Evolutionary conservation across 2,797 vertebrate species (phyloP), one percentile per base, ranked within the genome.

Genomic region (Siniperca obscura): DNA sequence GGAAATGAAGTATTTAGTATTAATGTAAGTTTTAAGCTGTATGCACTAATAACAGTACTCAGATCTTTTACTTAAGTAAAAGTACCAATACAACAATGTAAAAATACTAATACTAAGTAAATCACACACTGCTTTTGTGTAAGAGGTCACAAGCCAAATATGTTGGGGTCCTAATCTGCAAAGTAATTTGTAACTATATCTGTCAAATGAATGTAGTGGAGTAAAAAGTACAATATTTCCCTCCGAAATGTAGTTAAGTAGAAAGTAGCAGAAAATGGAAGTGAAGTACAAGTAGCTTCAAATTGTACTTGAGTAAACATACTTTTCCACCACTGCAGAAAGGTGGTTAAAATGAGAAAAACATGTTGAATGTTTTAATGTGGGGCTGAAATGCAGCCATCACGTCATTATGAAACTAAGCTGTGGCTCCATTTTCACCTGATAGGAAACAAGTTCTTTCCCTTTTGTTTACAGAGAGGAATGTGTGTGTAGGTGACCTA

Each of bases 401-500:
- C 9, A 25, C 30, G 38, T 74, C 38, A 36, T n/a, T 34, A 9
- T 60, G 76, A 82, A 55, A 65, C 14, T 4, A 1, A 42, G 38
- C 25, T 25, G 44, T 11, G 50, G 22, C 46, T 74, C 19, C 44
- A 52, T 1, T 77, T 70, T 70, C 25, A n/a, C 17, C 3, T 42
- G 64, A 83, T 13, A 57, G 14, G 16, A 71, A 67, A 52, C 82
- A 5, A n/a, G 50, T 48, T 68, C 2, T 52, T 48, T 55, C 64
- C 34, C 68, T 68, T 44, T 27, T 71, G 25, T 22, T 72, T 19
- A 14, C 0, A 1, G 1, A 69, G 42, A 38, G 30, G 22, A 14
- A 14, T 46, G 40, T 53, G 48, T 25, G 17, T 55, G 11, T 8
- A 13, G 36, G 11, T 36, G 38, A 40, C 12, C 7, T 53, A 99